Evolutionary conservation across 2,888 invertebrate species (phyloP), one percentile per base, ranked within the genome.

Genomic region (Cantharis flavilabris): DNA sequence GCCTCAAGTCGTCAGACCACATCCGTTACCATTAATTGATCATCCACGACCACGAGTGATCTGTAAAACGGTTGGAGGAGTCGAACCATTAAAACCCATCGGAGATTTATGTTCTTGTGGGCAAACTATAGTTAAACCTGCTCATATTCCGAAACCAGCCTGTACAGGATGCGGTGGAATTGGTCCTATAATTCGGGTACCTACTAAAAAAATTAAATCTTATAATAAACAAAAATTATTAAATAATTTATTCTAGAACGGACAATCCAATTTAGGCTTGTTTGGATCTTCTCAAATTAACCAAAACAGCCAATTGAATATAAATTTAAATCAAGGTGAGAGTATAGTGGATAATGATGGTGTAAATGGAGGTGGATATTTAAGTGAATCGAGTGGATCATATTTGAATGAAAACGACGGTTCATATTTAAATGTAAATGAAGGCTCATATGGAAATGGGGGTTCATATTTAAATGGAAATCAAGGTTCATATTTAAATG

Each of bases 81-180:
- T 80, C 18, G 73, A 62, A 10, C 74, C 80, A 5, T 73, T 85
- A 23, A 81, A 80, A 69, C 86, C 87, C 3, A 78, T 86, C 2
- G 83, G 84, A 4, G 85, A 86, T 69, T 83, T 86, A 3, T 86
- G 87, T 78, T 83, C 83, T 13, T 83, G 85, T 79, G 84, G 83
- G 65, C 84, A 83, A 72, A 84, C 85, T 63, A 85, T 88, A 28
- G 87, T 88, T 0, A 85, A 85, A 65, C 88, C 88, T 4, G 88
- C 88, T 3, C 72, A 85, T 4, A 81, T 87, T 16, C 87, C 88
- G 2, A 84, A 82, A 80, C 87, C 87, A 14, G 79, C 81, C 0
- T 87, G 85, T 73, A 63, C 78, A n/a, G 71, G 81, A 26, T 80
- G 80, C 70, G 49, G n/a, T 64, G 49, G 49, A 49, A n/a, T 49